Evolutionary conservation across 1,140 invertebrate genomes (phyloP).

Genomic region (Lepeophtheirus salmonis): DNA sequence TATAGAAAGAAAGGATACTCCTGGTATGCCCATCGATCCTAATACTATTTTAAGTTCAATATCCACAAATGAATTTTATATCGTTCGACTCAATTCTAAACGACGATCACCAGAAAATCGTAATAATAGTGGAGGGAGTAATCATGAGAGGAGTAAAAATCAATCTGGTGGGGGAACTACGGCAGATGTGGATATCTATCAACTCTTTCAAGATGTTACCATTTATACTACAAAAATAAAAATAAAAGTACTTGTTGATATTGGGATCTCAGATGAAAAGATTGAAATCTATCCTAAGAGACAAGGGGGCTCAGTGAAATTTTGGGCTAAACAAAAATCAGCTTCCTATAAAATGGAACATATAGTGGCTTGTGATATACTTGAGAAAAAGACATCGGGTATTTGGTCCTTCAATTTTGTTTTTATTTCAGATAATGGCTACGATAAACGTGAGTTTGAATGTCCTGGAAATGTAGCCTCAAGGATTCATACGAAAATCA

Average conservation of each 20-base stretch:
- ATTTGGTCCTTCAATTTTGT: background rate
- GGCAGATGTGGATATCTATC: background rate
- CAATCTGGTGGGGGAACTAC: background rate
- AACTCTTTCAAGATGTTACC: background rate
- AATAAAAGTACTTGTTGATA: background rate
- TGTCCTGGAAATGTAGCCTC: background rate
- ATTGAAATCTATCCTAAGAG: slow-evolving; percentile 11
- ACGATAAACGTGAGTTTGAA: background rate
- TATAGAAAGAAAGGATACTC: background rate
- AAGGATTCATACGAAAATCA: slow-evolving; percentile 9
- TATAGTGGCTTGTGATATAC: slow-evolving; percentile 4
- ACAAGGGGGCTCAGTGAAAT: background rate
- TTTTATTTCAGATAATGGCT: background rate
- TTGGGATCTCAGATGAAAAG: slow-evolving; percentile 16
- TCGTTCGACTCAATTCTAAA: slow-evolving; percentile 9
- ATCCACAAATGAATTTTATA: slow-evolving; percentile 15
- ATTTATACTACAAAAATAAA: slow-evolving; percentile 2
- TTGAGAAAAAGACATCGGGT: background rate
- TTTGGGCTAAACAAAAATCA: slow-evolving; percentile 11
- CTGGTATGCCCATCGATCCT: background rate
- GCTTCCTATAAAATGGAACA: background rate
- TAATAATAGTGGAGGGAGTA: background rate
- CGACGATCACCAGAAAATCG: background rate
- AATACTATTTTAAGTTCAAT: background rate
- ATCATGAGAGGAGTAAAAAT: background rate